phyloP scores from a whole-genome alignment of 2,113 vertebrate species.

The Pogona vitticeps region DNA sequence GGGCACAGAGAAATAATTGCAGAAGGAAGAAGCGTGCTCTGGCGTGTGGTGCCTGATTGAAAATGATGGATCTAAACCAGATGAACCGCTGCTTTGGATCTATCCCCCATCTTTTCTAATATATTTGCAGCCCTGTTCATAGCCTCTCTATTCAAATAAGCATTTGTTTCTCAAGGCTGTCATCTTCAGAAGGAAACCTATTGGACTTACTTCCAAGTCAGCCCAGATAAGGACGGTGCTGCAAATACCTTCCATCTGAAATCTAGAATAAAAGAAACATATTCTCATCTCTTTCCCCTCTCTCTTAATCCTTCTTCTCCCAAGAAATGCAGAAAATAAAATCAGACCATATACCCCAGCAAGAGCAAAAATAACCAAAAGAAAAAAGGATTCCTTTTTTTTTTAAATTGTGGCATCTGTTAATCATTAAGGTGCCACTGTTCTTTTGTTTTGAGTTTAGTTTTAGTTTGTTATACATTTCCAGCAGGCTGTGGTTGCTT shows the following conservation, averaged over 20 bases:
- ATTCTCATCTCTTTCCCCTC: neutral
- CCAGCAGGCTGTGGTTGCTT: too few relatives aligned
- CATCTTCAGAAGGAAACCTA: neutral
- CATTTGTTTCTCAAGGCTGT: neutral
- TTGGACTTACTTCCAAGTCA: neutral
- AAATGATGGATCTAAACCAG: neutral
- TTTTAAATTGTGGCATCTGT: too few relatives aligned
- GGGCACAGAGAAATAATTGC: neutral
- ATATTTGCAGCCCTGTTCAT: neutral
- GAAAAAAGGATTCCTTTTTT: too few relatives aligned
- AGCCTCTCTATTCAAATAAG: neutral
- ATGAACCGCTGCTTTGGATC: neutral
- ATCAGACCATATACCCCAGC: neutral
- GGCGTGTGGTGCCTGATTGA: too few relatives aligned
- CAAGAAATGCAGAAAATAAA: neutral
- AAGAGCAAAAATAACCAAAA: too few relatives aligned
- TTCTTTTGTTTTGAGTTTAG: too few relatives aligned
- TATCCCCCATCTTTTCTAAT: neutral
- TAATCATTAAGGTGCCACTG: too few relatives aligned
- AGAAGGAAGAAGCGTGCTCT: conserved; percentile 41
- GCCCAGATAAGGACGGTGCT: neutral
- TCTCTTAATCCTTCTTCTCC: neutral
- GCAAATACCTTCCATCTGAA: neutral
- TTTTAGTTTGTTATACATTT: too few relatives aligned
- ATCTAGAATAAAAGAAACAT: neutral